phyloP scores from a whole-genome alignment of 2,888 invertebrate genomes.

The Epistrophe grossulariae region DNA sequence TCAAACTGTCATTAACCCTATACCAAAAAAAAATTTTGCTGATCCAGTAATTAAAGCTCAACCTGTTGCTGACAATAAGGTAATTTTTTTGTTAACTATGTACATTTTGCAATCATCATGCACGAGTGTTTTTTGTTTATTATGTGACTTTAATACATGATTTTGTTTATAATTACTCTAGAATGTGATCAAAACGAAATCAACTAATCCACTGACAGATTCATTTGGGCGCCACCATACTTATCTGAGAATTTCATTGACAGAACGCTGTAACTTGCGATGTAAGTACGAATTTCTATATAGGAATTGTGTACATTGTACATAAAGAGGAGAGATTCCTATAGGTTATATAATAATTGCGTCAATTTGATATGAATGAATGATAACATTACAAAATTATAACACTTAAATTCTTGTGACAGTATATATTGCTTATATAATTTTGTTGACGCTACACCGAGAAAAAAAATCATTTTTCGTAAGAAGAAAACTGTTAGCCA shows the following conservation, averaged over 20 bases:
- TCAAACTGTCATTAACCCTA: constrained; percentile 31
- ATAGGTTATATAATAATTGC: background rate
- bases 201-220: constrained; percentile 87
- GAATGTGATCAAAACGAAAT: constrained; percentile 48
- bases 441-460: constrained; percentile 5
- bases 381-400: background rate
- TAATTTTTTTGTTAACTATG: background rate
- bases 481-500: too few relatives aligned
- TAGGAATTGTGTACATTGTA: too few relatives aligned
- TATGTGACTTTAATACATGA: constrained; percentile 7
- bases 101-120: background rate
- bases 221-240: constrained; percentile 94
- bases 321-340: background rate
- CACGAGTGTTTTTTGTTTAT: background rate
- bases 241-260: constrained; percentile 97
- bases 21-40: constrained; percentile 6
- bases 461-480: too few relatives aligned
- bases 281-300: constrained; percentile 87
- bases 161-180: constrained; percentile 37
- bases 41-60: constrained; percentile 17
- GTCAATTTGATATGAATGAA: background rate
- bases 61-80: constrained; percentile 54
- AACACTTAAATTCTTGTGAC: constrained; percentile 7
- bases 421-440: constrained; percentile 19
- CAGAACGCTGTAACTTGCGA: constrained; percentile 97